phyloP scores from a whole-genome alignment of 1,140 invertebrate species.

The Pachypeltis micranthus region DNA sequence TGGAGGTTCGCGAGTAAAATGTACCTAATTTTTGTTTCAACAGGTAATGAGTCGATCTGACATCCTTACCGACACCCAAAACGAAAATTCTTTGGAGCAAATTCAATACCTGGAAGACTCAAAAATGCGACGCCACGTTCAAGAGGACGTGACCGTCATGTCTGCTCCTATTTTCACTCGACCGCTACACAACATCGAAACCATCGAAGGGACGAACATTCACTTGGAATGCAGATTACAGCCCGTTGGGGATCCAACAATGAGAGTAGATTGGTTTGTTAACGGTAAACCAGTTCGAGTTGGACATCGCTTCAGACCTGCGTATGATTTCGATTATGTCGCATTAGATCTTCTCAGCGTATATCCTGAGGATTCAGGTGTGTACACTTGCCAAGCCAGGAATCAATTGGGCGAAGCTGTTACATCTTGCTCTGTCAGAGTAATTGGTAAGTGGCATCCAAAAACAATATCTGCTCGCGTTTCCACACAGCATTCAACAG shows the following conservation, averaged over 20 bases:
- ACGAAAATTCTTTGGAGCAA: constrained; percentile 87
- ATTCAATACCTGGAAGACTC: constrained; percentile 89
- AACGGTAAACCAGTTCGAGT: constrained; percentile 79
- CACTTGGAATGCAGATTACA: constrained; percentile 85
- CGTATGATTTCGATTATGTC: constrained; percentile 96
- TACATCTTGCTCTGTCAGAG: constrained; percentile 75
- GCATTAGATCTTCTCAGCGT: constrained; percentile 89
- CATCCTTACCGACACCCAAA: constrained; percentile 84
- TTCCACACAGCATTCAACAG: too few species aligned
- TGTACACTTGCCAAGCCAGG: constrained; percentile 84
- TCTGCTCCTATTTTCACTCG: constrained; percentile 77
- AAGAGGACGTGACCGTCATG: constrained; percentile 65
- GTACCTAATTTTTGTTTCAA: background rate
- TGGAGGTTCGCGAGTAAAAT: too few species aligned
- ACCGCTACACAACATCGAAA: constrained; percentile 79
- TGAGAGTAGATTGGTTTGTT: constrained; percentile 95
- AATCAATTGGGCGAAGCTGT: constrained; percentile 90
- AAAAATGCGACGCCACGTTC: constrained; percentile 51
- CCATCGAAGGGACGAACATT: constrained; percentile 81
- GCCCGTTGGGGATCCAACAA: constrained; percentile 86
- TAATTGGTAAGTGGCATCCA: constrained; percentile 51
- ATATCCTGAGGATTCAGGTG: constrained; percentile 92
- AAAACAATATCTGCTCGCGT: background rate
- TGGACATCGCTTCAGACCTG: constrained; percentile 66
- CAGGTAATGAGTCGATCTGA: constrained; percentile 62